Evolutionary conservation across 2,113 vertebrate species (phyloP).

Genomic region (Hippolais icterina): DNA sequence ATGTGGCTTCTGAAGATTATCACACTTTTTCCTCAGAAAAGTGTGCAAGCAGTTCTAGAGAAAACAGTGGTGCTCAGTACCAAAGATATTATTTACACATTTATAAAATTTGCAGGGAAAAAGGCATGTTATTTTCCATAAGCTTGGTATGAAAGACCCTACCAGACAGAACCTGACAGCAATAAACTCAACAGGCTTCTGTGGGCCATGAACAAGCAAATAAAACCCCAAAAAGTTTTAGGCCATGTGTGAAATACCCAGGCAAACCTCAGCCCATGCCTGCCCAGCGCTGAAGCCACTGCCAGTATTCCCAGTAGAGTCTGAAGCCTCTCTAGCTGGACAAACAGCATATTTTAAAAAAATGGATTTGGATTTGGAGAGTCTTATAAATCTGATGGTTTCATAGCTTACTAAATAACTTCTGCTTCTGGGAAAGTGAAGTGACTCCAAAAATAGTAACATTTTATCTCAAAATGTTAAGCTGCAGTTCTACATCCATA

Average conservation of each 20-base stretch:
- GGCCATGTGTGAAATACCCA: neutral
- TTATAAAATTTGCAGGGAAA: neutral
- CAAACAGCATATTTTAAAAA: neutral
- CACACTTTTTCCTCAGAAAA: neutral
- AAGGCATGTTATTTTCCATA: neutral
- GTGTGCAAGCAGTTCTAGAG: neutral
- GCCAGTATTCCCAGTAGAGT: neutral
- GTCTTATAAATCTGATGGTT: neutral
- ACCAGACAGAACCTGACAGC: neutral
- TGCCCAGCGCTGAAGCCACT: accelerated
- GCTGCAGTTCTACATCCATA: neutral
- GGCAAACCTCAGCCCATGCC: neutral
- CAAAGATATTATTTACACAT: neutral
- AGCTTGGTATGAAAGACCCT: neutral
- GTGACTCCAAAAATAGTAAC: neutral
- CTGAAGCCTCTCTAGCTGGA: neutral
- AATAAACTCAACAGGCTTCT: neutral
- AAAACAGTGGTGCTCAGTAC: neutral
- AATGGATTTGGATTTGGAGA: neutral
- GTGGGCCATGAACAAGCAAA: neutral
- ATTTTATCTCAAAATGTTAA: neutral
- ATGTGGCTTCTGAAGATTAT: neutral
- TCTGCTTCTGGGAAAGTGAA: neutral
- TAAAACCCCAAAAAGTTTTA: neutral
- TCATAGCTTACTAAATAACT: neutral